Evolutionary conservation across 2,113 vertebrate species (phyloP).

Genomic region (Oenanthe melanoleuca): DNA sequence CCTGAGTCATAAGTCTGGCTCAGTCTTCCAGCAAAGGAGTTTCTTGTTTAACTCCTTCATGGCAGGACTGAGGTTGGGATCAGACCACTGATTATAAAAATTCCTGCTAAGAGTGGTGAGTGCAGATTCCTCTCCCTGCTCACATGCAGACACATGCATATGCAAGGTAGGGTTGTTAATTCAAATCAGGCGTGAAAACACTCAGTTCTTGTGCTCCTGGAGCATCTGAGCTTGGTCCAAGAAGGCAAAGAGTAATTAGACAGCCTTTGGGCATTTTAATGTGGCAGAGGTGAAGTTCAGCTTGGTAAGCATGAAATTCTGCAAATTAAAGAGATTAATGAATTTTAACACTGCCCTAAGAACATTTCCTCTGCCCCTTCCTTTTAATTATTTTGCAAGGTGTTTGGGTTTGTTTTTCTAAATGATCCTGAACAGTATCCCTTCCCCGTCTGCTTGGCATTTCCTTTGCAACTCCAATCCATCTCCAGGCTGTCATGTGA

Average conservation of each 20-base stretch:
- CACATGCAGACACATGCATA: no score
- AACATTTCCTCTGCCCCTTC: not conserved
- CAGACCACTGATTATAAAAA: not conserved
- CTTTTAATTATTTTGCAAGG: slow-evolving; percentile 14
- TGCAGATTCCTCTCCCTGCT: not conserved
- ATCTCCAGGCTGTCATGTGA: not conserved
- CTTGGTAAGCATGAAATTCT: not conserved
- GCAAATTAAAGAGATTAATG: not conserved
- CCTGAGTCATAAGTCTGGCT: not conserved
- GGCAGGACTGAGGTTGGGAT: not conserved
- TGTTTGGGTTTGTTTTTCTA: not conserved
- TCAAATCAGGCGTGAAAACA: not conserved
- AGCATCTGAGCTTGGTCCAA: not conserved
- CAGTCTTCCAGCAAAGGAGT: not conserved
- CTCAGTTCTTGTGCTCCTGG: not conserved
- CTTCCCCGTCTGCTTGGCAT: not conserved
- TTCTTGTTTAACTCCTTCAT: not conserved
- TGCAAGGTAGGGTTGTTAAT: not conserved
- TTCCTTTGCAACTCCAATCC: not conserved
- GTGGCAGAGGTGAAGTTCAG: not conserved
- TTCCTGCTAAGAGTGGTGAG: not conserved
- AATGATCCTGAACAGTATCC: not conserved
- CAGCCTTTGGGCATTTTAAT: not conserved
- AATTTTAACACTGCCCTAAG: not conserved
- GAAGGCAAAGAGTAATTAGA: not conserved